Conservation (phyloP, 2,888 invertebrate species). For the Agrochola lota region DNA sequence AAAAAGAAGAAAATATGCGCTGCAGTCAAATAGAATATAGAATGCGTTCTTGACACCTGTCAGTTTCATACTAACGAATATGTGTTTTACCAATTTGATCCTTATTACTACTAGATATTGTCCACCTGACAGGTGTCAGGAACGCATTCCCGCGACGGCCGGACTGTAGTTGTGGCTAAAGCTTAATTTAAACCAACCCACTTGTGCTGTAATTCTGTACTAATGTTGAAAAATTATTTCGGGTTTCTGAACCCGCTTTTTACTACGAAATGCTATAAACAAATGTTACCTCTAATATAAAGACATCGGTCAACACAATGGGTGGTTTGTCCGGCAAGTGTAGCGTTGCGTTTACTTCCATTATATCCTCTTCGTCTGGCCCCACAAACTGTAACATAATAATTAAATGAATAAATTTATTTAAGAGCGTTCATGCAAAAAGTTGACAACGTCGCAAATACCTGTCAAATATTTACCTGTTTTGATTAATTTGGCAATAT, state of each 20-base stretch:
- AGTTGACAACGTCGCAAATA: too few relatives aligned
- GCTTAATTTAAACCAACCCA: neutral
- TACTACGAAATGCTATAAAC: neutral
- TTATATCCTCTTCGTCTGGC: conserved; percentile 82
- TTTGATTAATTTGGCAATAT: too few relatives aligned
- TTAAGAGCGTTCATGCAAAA: neutral
- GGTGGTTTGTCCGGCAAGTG: conserved; percentile 83
- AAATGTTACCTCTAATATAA: conserved; percentile 83
- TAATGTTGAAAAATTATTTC: neutral
- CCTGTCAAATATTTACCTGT: too few relatives aligned
- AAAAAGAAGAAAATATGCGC: too few relatives aligned
- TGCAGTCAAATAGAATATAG: too few relatives aligned
- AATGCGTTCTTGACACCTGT: too few relatives aligned
- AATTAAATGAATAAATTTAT: neutral
- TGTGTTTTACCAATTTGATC: too few relatives aligned
- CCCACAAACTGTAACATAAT: conserved; percentile 81
- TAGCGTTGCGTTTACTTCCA: conserved; percentile 85
- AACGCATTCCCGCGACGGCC: too few relatives aligned
- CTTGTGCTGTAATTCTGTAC: neutral
- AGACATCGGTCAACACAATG: conserved; percentile 86
- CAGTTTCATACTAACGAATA: too few relatives aligned
- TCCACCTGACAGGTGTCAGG: too few relatives aligned
- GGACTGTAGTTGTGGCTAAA: neutral
- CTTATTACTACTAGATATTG: too few relatives aligned
- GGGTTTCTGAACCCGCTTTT: neutral